A percentile compares a stretch with the other conserved stretches of the same genome.
These are phyloP conservation scores for Cheilosia vernalis DNA, from an alignment of 2,888 invertebrate species.

Conservation along the genomic window DNA sequence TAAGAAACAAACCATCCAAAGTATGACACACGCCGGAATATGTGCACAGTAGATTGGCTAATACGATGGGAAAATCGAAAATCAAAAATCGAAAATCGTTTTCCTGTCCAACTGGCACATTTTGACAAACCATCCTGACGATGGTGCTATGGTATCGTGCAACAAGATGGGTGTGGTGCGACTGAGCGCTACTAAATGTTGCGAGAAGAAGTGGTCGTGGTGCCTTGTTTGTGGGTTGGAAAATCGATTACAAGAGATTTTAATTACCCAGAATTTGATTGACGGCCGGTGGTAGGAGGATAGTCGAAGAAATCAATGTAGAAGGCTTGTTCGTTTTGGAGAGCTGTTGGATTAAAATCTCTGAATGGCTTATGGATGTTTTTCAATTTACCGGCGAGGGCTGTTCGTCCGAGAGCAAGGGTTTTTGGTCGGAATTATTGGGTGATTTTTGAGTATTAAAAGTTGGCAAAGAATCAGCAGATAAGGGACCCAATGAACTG, in stretches of 20 bases:
- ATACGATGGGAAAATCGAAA: slow-evolving; percentile 21
- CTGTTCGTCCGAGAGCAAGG: not conserved
- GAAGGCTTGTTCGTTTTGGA: slow-evolving; percentile 26
- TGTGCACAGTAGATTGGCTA: slow-evolving; percentile 2
- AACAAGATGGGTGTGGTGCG: slow-evolving; percentile 18
- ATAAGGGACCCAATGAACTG: slow-evolving; percentile 29
- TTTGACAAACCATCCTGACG: slow-evolving; percentile 13
- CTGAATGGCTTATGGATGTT: slow-evolving; percentile 53
- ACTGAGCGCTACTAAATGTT: slow-evolving; percentile 1
- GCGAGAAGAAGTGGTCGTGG: not conserved
- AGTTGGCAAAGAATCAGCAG: slow-evolving; percentile 8
- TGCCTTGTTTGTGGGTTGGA: slow-evolving; percentile 23
- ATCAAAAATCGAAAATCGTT: slow-evolving; percentile 29
- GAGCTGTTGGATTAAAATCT: slow-evolving; percentile 42
- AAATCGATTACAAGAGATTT: slow-evolving; percentile 63
- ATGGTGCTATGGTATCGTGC: slow-evolving; percentile 17
- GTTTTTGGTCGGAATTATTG: not conserved
- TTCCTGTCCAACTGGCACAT: slow-evolving; percentile 24
- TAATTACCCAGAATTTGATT: slow-evolving; percentile 64
- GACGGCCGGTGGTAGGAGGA: slow-evolving; percentile 47
- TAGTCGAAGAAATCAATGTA: slow-evolving; percentile 33
- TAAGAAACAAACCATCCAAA: slow-evolving; percentile 15
- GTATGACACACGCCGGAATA: slow-evolving; percentile 13
- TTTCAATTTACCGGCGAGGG: slow-evolving; percentile 40
- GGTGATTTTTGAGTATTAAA: slow-evolving; percentile 25